phyloP scores from a whole-genome alignment of 2,797 vertebrate species.

The Simalia tracyae region DNA sequence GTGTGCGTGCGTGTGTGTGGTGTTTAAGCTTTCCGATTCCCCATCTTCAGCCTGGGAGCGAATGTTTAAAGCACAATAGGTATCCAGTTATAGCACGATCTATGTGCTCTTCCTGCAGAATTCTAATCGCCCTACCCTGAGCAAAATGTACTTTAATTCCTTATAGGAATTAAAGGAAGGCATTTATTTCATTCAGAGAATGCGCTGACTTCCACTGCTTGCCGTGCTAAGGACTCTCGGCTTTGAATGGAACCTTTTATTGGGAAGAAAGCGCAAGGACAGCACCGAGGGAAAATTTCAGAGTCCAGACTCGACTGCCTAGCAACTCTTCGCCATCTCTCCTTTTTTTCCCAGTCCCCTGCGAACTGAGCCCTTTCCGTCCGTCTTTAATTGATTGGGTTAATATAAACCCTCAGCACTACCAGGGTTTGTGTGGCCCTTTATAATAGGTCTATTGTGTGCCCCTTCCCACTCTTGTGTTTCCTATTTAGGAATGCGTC shows the following conservation, averaged over 20 bases:
- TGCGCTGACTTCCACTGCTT: conserved; percentile 72
- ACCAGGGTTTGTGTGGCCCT: conserved; percentile 69
- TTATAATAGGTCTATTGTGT: conserved; percentile 73
- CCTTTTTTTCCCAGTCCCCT: conserved; percentile 67
- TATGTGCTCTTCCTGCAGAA: conserved; percentile 72
- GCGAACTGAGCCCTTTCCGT: conserved; percentile 65
- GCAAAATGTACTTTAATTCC: conserved; percentile 69
- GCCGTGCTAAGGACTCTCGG: conserved; percentile 56
- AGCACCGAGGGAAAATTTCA: conserved; percentile 62
- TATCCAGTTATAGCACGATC: conserved; percentile 75
- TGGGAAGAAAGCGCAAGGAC: conserved; percentile 73
- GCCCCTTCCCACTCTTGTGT: conserved; percentile 65
- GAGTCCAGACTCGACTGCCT: conserved; percentile 70
- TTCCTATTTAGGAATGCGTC: conserved; percentile 71
- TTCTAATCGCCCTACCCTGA: conserved; percentile 67
- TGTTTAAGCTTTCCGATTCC: conserved; percentile 66
- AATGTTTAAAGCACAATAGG: conserved; percentile 70
- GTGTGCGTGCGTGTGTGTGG: background rate
- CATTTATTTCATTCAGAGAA: conserved; percentile 77
- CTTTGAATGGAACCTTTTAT: conserved; percentile 79
- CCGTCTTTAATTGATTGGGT: conserved; percentile 75
- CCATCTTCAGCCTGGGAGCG: conserved; percentile 65
- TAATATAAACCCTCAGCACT: conserved; percentile 74
- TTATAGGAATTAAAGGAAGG: conserved; percentile 73
- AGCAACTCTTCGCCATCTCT: conserved; percentile 71